Evolutionary conservation across 2,888 invertebrate species (phyloP).

Genomic region (Idaea aversata): DNA sequence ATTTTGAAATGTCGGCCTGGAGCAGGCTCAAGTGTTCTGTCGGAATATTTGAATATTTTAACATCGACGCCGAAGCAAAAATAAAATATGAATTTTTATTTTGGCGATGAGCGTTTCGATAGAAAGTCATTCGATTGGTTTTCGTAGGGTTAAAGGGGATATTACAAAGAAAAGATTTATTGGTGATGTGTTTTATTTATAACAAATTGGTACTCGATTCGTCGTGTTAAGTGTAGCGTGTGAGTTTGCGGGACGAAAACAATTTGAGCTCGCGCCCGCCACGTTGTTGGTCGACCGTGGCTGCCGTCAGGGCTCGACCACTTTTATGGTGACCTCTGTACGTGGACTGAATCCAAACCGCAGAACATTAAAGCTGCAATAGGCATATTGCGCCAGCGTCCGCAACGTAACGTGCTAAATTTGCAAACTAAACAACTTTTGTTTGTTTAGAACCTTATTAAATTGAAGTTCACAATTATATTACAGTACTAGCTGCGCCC

Average conservation of each 20-base stretch:
- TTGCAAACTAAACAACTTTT: slow-evolving; percentile 46
- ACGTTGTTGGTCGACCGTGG: too few relatives aligned
- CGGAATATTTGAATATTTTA: slow-evolving; percentile 76
- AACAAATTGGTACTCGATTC: slow-evolving; percentile 9
- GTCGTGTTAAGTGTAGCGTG: slow-evolving; percentile 46
- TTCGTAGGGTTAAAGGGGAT: neutral
- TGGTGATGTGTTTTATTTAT: neutral
- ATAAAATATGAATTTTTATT: slow-evolving; percentile 61
- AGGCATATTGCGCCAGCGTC: slow-evolving; percentile 55
- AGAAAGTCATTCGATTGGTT: slow-evolving; percentile 5
- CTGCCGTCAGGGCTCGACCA: slow-evolving; percentile 50
- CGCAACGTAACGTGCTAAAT: slow-evolving; percentile 47
- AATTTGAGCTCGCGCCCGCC: slow-evolving; percentile 53
- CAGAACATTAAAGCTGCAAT: slow-evolving; percentile 65
- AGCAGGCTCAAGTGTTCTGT: slow-evolving; percentile 66
- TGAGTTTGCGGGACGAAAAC: slow-evolving; percentile 62
- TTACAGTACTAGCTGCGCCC: neutral
- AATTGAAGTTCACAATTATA: neutral
- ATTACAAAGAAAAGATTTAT: neutral
- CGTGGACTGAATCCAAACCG: slow-evolving; percentile 71
- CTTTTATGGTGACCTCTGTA: slow-evolving; percentile 63
- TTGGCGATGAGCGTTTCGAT: slow-evolving; percentile 18
- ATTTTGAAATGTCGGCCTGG: slow-evolving; percentile 68
- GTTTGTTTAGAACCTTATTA: slow-evolving; percentile 17
- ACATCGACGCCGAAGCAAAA: slow-evolving; percentile 55